A percentile compares a stretch with the other conserved stretches of the same genome.
Evolutionary conservation across 2,888 invertebrate species (phyloP).

Genomic region (Drosophila birchii): DNA sequence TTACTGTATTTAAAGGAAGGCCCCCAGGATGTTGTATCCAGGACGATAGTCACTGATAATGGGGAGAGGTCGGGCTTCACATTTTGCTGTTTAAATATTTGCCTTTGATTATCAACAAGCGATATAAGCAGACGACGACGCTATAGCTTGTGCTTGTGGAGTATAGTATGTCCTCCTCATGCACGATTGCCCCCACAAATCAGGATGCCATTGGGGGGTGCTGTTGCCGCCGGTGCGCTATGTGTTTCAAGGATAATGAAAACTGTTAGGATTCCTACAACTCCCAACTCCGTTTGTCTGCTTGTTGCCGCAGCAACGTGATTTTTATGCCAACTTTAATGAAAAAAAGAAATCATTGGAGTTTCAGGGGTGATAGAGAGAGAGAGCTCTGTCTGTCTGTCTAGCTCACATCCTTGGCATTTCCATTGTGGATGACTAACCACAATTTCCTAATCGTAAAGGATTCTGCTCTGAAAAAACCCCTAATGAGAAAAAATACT

Average conservation of each 20-base stretch:
- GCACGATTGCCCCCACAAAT: conserved; percentile 37
- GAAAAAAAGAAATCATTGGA: conserved; percentile 53
- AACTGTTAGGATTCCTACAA: conserved; percentile 53
- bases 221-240: background rate
- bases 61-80: conserved; percentile 24
- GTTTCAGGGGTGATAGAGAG: background rate
- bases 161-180: conserved; percentile 18
- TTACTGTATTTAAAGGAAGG: background rate
- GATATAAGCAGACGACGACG: conserved; percentile 43
- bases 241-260: conserved; percentile 50
- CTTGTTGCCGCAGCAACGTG: conserved; percentile 64
- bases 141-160: background rate
- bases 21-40: conserved; percentile 2
- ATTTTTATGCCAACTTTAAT: conserved; percentile 71
- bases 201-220: background rate
- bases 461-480: background rate
- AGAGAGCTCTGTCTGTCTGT: background rate
- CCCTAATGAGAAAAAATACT: background rate
- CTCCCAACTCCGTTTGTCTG: conserved; percentile 24
- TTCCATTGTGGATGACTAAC: conserved; percentile 17
- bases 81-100: conserved; percentile 81
- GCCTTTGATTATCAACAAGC: conserved; percentile 82
- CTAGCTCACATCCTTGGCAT: conserved; percentile 12
- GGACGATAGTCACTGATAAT: conserved; percentile 20
- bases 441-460: background rate